Evolutionary conservation across 2,888 invertebrate species (phyloP).

Genomic region (Noctua comes): DNA sequence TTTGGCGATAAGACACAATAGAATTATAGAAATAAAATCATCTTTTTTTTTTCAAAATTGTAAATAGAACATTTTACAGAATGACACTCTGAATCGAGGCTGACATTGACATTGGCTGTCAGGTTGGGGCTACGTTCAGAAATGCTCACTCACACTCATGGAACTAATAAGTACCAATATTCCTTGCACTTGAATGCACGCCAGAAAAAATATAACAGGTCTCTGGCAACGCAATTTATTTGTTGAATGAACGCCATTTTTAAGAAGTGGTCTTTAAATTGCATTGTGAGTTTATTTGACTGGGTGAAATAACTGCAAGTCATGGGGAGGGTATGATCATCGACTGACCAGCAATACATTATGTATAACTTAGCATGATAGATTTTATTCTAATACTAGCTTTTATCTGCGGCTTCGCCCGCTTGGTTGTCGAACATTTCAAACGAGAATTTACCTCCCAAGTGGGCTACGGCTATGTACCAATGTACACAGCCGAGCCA

Average conservation of each 20-base stretch:
- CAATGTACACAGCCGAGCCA: too few relatives aligned
- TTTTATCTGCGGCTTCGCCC: too few relatives aligned
- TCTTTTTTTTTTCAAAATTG: conserved; percentile 1
- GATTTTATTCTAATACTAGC: too few relatives aligned
- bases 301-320: background rate
- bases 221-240: conserved; percentile 1
- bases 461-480: too few relatives aligned
- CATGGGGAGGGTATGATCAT: too few relatives aligned
- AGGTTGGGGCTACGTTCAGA: conserved; percentile 6
- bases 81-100: conserved; percentile 1
- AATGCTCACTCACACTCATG: background rate
- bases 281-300: background rate
- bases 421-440: too few relatives aligned
- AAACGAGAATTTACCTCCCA: too few relatives aligned
- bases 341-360: too few relatives aligned
- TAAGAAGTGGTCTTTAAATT: background rate
- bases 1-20: background rate
- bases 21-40: too few relatives aligned
- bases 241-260: background rate
- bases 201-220: background rate
- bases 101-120: conserved; percentile 16
- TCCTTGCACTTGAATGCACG: background rate
- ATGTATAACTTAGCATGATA: too few relatives aligned
- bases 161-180: background rate
- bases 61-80: background rate